A percentile compares a stretch with the other conserved stretches of the same genome.
These are phyloP conservation scores for Teleiodes luculella DNA, from an alignment of 2,888 invertebrate genomes.

Conservation along the genomic window DNA sequence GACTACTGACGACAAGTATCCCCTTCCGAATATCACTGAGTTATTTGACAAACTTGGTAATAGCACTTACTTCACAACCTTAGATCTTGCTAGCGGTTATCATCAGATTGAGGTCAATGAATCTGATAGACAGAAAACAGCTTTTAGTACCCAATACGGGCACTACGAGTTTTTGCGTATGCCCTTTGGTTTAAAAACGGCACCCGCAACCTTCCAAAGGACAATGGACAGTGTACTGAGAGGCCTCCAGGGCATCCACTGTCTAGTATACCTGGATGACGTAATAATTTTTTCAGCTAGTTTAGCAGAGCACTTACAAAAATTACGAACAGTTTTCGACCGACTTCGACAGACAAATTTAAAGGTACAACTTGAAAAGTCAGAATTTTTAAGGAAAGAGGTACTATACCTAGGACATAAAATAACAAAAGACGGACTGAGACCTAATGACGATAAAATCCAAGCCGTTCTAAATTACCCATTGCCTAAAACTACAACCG, in stretches of 20 bases:
- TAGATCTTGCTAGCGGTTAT: too few relatives aligned
- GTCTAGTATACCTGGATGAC: too few relatives aligned
- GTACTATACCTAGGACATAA: neutral
- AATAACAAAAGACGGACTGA: neutral
- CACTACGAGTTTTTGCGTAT: too few relatives aligned
- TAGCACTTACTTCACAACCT: too few relatives aligned
- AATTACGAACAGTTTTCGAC: neutral
- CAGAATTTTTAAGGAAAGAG: neutral
- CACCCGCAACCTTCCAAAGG: neutral
- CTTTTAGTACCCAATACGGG: neutral
- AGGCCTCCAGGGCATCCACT: neutral
- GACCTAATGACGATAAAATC: neutral
- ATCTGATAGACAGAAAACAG: neutral
- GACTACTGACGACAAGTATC: neutral
- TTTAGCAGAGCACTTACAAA: too few relatives aligned
- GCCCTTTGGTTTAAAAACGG: too few relatives aligned
- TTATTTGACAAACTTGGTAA: too few relatives aligned
- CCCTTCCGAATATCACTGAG: neutral
- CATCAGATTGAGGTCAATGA: neutral
- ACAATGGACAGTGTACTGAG: neutral
- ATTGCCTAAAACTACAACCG: neutral
- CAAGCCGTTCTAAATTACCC: neutral
- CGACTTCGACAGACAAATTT: neutral
- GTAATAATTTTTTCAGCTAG: neutral
- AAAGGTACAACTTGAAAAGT: neutral